A percentile compares a stretch with the other conserved stretches of the same genome.
These are phyloP conservation scores for Anneissia japonica DNA, from an alignment of 35 echinoderm and acorn worm species.

Conservation along the genomic window DNA sequence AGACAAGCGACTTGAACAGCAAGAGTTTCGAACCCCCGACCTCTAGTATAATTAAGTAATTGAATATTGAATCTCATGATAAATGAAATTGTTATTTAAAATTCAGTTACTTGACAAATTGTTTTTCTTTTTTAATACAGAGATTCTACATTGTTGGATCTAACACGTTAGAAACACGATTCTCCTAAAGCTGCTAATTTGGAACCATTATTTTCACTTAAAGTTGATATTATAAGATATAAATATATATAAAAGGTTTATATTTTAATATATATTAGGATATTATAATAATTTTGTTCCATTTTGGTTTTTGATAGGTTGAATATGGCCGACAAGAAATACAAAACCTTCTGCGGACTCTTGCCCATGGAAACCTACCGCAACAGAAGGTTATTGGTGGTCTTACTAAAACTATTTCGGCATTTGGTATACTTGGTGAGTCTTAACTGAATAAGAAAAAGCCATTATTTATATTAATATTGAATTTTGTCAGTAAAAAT, in stretches of 20 bases:
- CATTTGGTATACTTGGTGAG: conserved; percentile 62
- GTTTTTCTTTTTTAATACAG: conserved; percentile 20
- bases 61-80: no score
- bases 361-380: conserved; percentile 26
- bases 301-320: conserved; percentile 16
- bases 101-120: no score
- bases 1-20: no score
- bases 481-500: neutral
- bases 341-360: conserved; percentile 30
- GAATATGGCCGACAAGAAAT: conserved; percentile 39
- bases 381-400: conserved; percentile 19
- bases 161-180: conserved; percentile 50
- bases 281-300: no score
- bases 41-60: no score
- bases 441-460: neutral
- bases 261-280: no score
- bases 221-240: no score
- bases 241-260: no score
- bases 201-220: no score
- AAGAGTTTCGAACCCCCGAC: no score
- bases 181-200: no score
- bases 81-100: no score
- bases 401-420: conserved; percentile 34
- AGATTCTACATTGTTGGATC: conserved; percentile 63
- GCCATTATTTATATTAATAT: neutral